Base-by-base conservation (phyloP, 2,888 invertebrate species). In the Caenorhabditis becei region DNA sequence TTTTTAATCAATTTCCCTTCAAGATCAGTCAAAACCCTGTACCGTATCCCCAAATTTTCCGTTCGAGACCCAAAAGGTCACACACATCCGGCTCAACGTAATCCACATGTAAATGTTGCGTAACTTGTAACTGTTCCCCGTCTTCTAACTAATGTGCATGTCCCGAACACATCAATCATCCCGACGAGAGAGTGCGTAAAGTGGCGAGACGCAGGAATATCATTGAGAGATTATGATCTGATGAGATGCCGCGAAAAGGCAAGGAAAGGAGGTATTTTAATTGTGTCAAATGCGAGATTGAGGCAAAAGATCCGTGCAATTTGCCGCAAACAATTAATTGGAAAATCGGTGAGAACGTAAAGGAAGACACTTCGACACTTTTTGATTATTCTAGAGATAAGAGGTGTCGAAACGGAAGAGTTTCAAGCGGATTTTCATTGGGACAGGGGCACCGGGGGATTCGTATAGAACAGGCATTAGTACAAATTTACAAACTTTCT, bases 281-380 rank as follows among this genome's bases (percentile, higher is more conserved):
- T 75, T 75, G 75, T 75, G 75, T 75, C 75, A 66, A 75, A 66
- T 32, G 62, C 28, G 53, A 65, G 74, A 74, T 74, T 74, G 75
- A 66, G 66, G 53, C 44, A 37, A 16, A 23, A 58, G 74, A 74
- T 66, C 53, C 58, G 37, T 62, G 54, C 63, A 72, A 72, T 72
- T 72, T 72, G 72, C 72, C 72, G 72, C 72, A 72, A 72, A 72
- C 63, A 63, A 72, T 72, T 72, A 72, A 72, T 72, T 72, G 59
- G 35, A 56, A 54, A 47, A 18, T 47, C 47, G 47, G n/a, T 47
- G 47, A 47, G 18, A 47, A 41, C 14, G 41, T 41, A 41, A 7
- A 7, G 41, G 14, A 11, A 11, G 7, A 7, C 7, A 41, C 41
- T 7, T 41, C 14, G 41, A 41, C 7, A 41, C 41, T n/a, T n/a